Conservation (phyloP, 2,797 vertebrate species). For the Thamnophis elegans region DNA sequence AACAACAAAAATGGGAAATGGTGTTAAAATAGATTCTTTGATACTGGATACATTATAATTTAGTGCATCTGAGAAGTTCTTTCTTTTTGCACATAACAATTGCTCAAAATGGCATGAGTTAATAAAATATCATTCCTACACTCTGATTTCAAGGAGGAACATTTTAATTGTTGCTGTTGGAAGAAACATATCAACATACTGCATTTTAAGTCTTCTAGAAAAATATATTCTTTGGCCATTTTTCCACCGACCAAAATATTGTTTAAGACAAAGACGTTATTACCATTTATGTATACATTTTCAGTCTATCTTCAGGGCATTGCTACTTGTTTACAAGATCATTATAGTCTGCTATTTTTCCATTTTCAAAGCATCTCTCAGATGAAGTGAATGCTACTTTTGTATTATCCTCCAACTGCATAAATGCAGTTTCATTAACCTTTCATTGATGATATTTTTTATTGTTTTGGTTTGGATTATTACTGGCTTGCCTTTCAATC, state of each 20-base stretch:
- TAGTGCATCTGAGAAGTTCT: not conserved
- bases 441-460: constrained; percentile 13
- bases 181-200: constrained; percentile 56
- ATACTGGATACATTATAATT: not conserved
- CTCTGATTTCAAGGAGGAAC: constrained; percentile 40
- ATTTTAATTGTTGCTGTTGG: constrained; percentile 62
- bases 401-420: not conserved
- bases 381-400: constrained; percentile 26
- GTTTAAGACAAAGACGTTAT: constrained; percentile 46
- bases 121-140: constrained; percentile 32
- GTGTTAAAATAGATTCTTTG: not conserved
- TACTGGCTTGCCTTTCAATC: not conserved
- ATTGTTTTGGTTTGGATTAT: constrained; percentile 20
- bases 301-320: constrained; percentile 48
- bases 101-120: constrained; percentile 14
- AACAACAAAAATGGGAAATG: not conserved
- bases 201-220: constrained; percentile 57
- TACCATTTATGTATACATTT: constrained; percentile 53
- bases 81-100: not conserved
- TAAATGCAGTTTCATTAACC: constrained; percentile 31
- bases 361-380: constrained; percentile 46
- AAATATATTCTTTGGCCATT: constrained; percentile 59
- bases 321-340: constrained; percentile 56
- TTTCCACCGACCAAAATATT: constrained; percentile 50
- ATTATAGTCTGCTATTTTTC: constrained; percentile 31